Conservation (phyloP, 2,113 vertebrate genomes). For the Probosciger aterrimus region DNA sequence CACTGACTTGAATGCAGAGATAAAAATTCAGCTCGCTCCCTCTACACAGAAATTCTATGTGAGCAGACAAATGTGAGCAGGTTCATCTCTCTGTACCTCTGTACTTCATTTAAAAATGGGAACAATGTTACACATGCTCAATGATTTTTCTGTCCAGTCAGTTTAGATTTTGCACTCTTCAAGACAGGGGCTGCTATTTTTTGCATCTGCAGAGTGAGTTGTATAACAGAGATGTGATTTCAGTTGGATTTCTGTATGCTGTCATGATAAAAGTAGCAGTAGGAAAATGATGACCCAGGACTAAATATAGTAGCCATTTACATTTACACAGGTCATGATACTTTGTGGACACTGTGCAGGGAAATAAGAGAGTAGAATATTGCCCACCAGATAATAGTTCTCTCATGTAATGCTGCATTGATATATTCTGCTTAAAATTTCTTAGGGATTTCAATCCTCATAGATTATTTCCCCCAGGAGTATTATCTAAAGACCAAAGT, state of each 20-base stretch:
- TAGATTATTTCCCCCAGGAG: not conserved
- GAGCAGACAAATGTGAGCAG: not conserved
- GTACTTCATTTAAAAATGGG: not conserved
- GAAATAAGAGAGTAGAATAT: not conserved
- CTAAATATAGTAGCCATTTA: not conserved
- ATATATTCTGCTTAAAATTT: not conserved
- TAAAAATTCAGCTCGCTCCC: not conserved
- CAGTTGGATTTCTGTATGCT: not conserved
- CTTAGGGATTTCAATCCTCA: not conserved
- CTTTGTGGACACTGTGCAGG: not conserved
- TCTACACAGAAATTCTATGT: not conserved
- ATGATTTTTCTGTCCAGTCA: not conserved
- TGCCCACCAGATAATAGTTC: not conserved
- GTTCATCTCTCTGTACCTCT: not conserved
- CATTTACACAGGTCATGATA: not conserved
- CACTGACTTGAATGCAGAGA: not conserved
- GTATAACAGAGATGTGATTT: not conserved
- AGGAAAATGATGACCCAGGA: not conserved
- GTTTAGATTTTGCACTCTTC: not conserved
- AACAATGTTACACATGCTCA: not conserved
- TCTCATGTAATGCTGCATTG: not conserved
- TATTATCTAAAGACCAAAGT: not conserved
- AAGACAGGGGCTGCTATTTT: not conserved
- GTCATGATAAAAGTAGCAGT: not conserved
- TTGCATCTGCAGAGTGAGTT: not conserved